Conservation (phyloP, 2,888 invertebrate genomes). For the Cosmorhoe ocellata region DNA sequence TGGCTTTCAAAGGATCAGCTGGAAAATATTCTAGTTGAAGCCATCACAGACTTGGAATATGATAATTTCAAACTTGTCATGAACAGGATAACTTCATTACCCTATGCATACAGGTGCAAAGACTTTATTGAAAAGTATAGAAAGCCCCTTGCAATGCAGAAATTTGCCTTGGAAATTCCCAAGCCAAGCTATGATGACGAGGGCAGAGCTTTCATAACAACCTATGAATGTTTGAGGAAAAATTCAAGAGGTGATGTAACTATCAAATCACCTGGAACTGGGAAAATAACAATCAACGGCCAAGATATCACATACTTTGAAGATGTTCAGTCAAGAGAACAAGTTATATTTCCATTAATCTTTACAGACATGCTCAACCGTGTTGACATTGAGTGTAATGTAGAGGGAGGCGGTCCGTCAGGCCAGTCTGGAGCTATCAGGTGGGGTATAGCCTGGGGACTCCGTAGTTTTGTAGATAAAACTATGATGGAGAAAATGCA, state of each 20-base stretch:
- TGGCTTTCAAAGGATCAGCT: conserved; percentile 87
- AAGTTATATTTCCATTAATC: conserved; percentile 93
- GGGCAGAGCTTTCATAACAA: conserved; percentile 87
- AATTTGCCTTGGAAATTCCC: conserved; percentile 83
- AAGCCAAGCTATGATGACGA: conserved; percentile 86
- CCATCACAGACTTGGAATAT: conserved; percentile 86
- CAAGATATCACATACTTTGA: conserved; percentile 90
- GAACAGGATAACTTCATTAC: conserved; percentile 86
- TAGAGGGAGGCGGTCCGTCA: conserved; percentile 87
- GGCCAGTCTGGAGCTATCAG: conserved; percentile 95
- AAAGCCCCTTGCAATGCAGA: conserved; percentile 82
- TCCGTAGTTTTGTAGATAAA: conserved; percentile 91
- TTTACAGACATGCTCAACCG: conserved; percentile 88
- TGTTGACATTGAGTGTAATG: conserved; percentile 92
- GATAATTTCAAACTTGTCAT: conserved; percentile 87
- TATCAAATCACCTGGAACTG: conserved; percentile 91
- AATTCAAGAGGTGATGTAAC: conserved; percentile 89
- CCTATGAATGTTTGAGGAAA: conserved; percentile 88
- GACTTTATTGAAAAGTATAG: conserved; percentile 89
- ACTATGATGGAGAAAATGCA: conserved; percentile 92
- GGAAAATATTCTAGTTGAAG: conserved; percentile 85
- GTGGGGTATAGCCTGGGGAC: conserved; percentile 92
- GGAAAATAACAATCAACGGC: conserved; percentile 91
- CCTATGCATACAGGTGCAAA: conserved; percentile 86
- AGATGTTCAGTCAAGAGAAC: conserved; percentile 87